Evolutionary conservation across 2,113 vertebrate species (phyloP), one percentile per base, ranked within the genome.

Genomic region (Prunella fulvescens): DNA sequence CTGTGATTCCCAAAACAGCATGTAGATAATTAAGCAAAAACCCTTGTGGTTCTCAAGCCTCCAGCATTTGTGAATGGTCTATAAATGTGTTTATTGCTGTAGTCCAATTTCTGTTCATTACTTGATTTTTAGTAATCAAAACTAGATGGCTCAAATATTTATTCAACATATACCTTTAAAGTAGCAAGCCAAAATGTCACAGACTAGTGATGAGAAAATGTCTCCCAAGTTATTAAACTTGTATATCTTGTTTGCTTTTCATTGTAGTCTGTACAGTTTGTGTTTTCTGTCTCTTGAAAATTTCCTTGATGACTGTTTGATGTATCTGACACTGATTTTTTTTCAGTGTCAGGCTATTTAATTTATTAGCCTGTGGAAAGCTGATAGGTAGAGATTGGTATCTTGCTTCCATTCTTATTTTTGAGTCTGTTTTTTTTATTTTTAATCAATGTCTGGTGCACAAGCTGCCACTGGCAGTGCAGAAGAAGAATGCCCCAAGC

Each of bases 301-400:
- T 95, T 94, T 91, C 81, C 81, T 93, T 95, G 87, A 81, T 96
- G 90, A 86, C 81, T 69, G 20, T 72, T 72, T 92, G 77, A 81
- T 94, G 35, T 42, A 42, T 67, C 79, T 80, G 60, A 72, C 56
- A 62, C 80, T 37, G 56, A 65, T 90, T 94, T 95, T 94, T 94
- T 88, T 84, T 88, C 61, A 81, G 7, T 87, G 81, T 66, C 10
- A 47, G 50, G 51, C 54, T 39, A 33, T 92, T 67, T 84, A 60
- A 61, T 81, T 69, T 93, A 84, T 93, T 93, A 81, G 51, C 47
- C 89, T 53, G 58, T 57, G 44, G 35, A 76, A 85, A 61, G 66
- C 11, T 50, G 44, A 22, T 71, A 42, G 58, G 11, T 81, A 9
- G 37, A 96, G 90, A 90, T 90, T 51, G 76, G 10, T 82, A 84